phyloP scores from a whole-genome alignment of 2,797 vertebrate genomes.

The Enteromius mattozi region DNA sequence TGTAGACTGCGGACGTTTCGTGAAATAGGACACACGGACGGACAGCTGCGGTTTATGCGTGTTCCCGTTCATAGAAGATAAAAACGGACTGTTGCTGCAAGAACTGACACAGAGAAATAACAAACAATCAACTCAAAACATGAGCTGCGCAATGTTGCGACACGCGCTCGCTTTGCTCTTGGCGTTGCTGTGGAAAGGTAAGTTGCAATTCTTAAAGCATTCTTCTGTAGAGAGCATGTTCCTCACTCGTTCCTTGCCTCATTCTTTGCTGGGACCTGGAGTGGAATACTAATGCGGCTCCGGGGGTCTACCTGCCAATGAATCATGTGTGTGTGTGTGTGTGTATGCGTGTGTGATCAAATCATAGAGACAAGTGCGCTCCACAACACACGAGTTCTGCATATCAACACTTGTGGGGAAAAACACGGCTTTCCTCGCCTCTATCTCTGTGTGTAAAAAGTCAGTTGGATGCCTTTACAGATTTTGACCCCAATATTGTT shows the following conservation, averaged over 20 bases:
- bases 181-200: slow-evolving; percentile 78
- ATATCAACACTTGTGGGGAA: slow-evolving; percentile 53
- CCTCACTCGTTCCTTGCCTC: slow-evolving; percentile 60
- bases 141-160: slow-evolving; percentile 77
- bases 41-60: slow-evolving; percentile 65
- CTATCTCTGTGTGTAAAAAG: slow-evolving; percentile 13
- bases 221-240: slow-evolving; percentile 50
- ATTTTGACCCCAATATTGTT: not conserved
- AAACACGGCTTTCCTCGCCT: not conserved
- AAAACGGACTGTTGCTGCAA: slow-evolving; percentile 56
- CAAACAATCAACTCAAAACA: slow-evolving; percentile 73
- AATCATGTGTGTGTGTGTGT: slow-evolving; percentile 58
- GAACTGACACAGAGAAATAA: slow-evolving; percentile 67
- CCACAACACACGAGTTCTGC: slow-evolving; percentile 51
- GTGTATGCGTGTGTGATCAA: slow-evolving; percentile 27
- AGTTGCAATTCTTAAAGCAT: slow-evolving; percentile 67
- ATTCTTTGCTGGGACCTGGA: slow-evolving; percentile 70
- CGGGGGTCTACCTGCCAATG: slow-evolving; percentile 71
- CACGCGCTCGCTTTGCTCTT: slow-evolving; percentile 75
- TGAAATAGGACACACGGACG: slow-evolving; percentile 59
- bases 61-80: slow-evolving; percentile 5
- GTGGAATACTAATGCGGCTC: slow-evolving; percentile 79
- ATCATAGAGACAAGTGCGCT: slow-evolving; percentile 43
- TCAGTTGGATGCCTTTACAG: slow-evolving; percentile 5
- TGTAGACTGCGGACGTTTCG: slow-evolving; percentile 57